These are phyloP conservation scores for Pseudomyrmex dendroicus DNA, from an alignment of 1,140 invertebrate species.

Conservation along the genomic window DNA sequence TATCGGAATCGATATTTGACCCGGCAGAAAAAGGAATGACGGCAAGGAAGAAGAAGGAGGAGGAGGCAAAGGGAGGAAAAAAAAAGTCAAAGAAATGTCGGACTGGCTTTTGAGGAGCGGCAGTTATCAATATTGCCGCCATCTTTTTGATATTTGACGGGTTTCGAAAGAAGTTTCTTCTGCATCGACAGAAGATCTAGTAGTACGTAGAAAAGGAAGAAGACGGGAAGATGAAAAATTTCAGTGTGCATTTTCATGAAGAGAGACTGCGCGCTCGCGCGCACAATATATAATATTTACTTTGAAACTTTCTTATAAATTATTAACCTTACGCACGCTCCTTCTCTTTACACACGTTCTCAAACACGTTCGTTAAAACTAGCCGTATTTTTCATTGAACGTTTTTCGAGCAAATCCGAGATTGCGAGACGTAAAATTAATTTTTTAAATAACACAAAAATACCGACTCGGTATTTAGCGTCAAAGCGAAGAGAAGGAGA, in stretches of 20 bases:
- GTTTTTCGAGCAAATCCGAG: background rate
- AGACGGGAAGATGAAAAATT: constrained; percentile 5
- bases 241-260: background rate
- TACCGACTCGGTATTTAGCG: constrained; percentile 2
- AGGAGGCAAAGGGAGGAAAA: constrained; percentile 34
- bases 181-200: constrained; percentile 10
- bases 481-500: background rate
- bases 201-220: background rate
- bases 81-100: constrained; percentile 64
- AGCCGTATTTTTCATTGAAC: background rate
- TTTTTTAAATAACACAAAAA: constrained; percentile 28
- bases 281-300: no score
- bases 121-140: constrained; percentile 66
- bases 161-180: constrained; percentile 52
- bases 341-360: background rate
- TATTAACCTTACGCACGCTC: background rate
- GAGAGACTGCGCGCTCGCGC: background rate
- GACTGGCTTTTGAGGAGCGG: constrained; percentile 58
- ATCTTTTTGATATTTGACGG: constrained; percentile 70
- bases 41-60: constrained; percentile 43
- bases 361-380: no score
- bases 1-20: constrained; percentile 82
- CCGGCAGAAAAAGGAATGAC: constrained; percentile 67
- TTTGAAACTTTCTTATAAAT: constrained; percentile 15
- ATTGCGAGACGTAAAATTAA: background rate